A percentile compares a stretch with the other conserved stretches of the same genome.
phyloP scores from a whole-genome alignment of 1,140 invertebrate genomes.

The Hyposmocoma kahamanoa region DNA sequence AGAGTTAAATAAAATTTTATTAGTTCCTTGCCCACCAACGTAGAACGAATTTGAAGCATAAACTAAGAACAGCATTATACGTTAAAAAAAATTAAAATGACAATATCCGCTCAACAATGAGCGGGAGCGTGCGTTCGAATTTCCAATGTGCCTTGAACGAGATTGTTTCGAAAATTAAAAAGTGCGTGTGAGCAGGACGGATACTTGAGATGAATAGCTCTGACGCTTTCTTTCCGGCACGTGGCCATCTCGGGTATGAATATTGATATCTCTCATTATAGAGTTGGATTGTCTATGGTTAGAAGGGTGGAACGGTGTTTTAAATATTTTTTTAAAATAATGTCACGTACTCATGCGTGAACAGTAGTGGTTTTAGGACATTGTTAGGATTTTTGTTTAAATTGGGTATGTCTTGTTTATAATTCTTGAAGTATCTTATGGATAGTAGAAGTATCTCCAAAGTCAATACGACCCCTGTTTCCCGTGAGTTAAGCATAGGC shows the following conservation, averaged over 20 bases:
- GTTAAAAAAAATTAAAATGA: slow-evolving; percentile 7
- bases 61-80: slow-evolving; percentile 3
- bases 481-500: no score
- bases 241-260: slow-evolving; percentile 11
- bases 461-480: no score
- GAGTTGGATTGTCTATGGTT: neutral
- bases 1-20: slow-evolving; percentile 2
- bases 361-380: no score
- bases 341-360: no score
- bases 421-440: no score
- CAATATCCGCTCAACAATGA: slow-evolving; percentile 7
- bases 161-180: slow-evolving; percentile 12
- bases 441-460: no score
- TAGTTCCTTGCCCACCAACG: slow-evolving; percentile 8
- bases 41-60: slow-evolving; percentile 2
- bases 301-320: no score
- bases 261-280: slow-evolving; percentile 12
- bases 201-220: neutral
- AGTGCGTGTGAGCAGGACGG: neutral
- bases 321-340: no score
- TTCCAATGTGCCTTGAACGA: slow-evolving; percentile 9
- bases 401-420: no score
- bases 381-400: no score
- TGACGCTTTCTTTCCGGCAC: slow-evolving; percentile 6
- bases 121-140: slow-evolving; percentile 12